phyloP scores from a whole-genome alignment of 2,888 invertebrate species.

The Dimorphilus gyrociliatus region DNA sequence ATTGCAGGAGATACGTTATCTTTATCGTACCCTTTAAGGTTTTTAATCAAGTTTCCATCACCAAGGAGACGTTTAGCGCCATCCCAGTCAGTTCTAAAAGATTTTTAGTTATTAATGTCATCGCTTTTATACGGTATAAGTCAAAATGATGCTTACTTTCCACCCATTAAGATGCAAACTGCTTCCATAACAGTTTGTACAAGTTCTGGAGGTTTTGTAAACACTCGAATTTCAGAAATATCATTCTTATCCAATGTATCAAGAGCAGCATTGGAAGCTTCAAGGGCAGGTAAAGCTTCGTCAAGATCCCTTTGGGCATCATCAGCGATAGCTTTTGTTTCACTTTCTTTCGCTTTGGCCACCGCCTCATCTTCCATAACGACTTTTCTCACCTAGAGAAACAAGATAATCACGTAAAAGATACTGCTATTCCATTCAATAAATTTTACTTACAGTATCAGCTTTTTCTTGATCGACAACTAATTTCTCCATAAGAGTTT shows the following conservation, averaged over 20 bases:
- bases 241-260: conserved; percentile 72
- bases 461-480: conserved; percentile 63
- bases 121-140: background rate
- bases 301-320: conserved; percentile 67
- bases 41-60: conserved; percentile 65
- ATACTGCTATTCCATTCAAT: no score
- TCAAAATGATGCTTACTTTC: conserved; percentile 49
- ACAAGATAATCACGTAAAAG: no score
- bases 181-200: conserved; percentile 79
- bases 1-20: conserved; percentile 59
- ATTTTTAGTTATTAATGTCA: background rate
- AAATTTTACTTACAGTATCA: conserved; percentile 46
- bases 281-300: conserved; percentile 67
- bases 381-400: conserved; percentile 45
- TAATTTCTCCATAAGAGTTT: conserved; percentile 55
- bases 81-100: conserved; percentile 63
- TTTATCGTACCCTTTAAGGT: conserved; percentile 66
- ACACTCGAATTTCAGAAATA: conserved; percentile 72
- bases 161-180: conserved; percentile 62
- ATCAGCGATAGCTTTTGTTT: conserved; percentile 65
- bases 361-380: conserved; percentile 66
- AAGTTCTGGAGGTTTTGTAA: conserved; percentile 67
- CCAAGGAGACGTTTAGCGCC: conserved; percentile 61
- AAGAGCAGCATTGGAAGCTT: conserved; percentile 62
- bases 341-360: conserved; percentile 68